Evolutionary conservation across 2,888 invertebrate species (phyloP).

Genomic region (Nomada ruficornis): DNA sequence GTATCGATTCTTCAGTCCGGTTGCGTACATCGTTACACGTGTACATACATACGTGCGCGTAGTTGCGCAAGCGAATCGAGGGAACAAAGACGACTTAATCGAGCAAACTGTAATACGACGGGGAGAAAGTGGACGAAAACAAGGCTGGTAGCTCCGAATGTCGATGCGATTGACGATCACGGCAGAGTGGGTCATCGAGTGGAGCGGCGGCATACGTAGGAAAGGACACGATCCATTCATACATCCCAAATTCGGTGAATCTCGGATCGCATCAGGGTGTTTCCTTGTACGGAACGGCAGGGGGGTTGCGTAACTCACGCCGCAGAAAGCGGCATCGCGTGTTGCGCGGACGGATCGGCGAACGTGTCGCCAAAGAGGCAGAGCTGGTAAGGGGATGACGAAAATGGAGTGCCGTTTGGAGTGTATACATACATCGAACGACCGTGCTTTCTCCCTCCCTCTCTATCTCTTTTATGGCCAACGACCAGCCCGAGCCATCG

Average conservation of each 20-base stretch:
- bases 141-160: slow-evolving; percentile 3
- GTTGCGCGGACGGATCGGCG: slow-evolving; percentile 50
- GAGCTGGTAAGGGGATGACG: slow-evolving; percentile 34
- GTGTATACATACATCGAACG: slow-evolving; percentile 38
- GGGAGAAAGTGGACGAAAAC: slow-evolving; percentile 36
- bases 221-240: slow-evolving; percentile 50
- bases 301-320: slow-evolving; percentile 53
- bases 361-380: slow-evolving; percentile 26
- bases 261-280: slow-evolving; percentile 31
- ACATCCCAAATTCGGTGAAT: slow-evolving; percentile 63
- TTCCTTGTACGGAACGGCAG: slow-evolving; percentile 48
- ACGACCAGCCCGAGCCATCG: slow-evolving; percentile 19
- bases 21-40: too few species aligned
- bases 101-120: not conserved
- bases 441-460: slow-evolving; percentile 29
- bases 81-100: slow-evolving; percentile 43
- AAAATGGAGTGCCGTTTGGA: slow-evolving; percentile 45
- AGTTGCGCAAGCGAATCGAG: not conserved
- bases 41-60: not conserved
- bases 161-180: slow-evolving; percentile 8
- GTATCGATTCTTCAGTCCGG: too few species aligned
- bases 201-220: not conserved
- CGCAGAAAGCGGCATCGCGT: slow-evolving; percentile 42
- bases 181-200: slow-evolving; percentile 26
- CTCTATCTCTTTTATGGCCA: slow-evolving; percentile 42